Conservation (phyloP, 1,140 invertebrate species). For the Drosophila melanogaster region DNA sequence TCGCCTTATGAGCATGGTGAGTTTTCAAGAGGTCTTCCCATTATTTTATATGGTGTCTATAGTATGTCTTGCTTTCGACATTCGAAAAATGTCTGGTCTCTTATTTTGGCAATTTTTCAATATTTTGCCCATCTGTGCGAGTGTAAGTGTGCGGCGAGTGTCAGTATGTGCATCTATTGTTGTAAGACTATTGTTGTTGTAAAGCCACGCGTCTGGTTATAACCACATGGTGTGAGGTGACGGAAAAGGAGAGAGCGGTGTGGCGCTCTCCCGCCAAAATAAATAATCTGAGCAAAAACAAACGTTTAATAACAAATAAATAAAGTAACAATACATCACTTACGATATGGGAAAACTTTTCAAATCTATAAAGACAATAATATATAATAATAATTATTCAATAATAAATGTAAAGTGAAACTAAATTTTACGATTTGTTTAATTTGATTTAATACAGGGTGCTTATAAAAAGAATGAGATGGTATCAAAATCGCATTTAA, state of each 20-base stretch:
- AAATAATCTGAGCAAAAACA: background rate
- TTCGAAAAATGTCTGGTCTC: conserved; percentile 20
- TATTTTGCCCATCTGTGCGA: conserved; percentile 1
- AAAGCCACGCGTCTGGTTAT: conserved; percentile 45
- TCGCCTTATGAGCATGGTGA: conserved; percentile 99
- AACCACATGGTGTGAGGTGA: conserved; percentile 24
- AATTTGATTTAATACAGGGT: too few species aligned
- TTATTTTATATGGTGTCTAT: conserved; percentile 6
- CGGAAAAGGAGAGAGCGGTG: background rate
- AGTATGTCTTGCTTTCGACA: background rate
- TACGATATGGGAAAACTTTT: too few species aligned
- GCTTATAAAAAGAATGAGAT: too few species aligned
- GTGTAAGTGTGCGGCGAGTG: background rate
- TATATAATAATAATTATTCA: too few species aligned
- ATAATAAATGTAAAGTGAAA: too few species aligned
- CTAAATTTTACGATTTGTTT: too few species aligned
- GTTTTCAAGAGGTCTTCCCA: conserved; percentile 33
- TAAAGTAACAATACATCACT: background rate
- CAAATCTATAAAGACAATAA: too few species aligned
- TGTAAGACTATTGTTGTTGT: conserved; percentile 41
- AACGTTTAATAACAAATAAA: background rate
- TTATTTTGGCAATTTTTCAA: conserved; percentile 62
- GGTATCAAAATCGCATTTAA: too few species aligned
- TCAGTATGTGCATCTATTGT: conserved; percentile 23
- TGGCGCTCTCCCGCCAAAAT: conserved; percentile 21